Evolutionary conservation across 2,888 invertebrate genomes (phyloP).

Genomic region (Hoplodrina ambigua): DNA sequence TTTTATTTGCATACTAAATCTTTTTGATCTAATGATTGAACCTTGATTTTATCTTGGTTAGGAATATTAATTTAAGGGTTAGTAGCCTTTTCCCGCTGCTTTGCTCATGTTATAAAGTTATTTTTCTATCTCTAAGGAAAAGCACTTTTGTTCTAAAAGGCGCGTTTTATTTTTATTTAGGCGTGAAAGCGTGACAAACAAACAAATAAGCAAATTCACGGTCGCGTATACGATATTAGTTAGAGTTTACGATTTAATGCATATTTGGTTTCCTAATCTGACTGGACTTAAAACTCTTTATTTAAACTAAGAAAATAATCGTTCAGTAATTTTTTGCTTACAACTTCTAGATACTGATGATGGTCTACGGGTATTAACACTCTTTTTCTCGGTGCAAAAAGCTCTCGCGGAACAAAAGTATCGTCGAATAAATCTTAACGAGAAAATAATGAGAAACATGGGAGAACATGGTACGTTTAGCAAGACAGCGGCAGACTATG

Average conservation of each 20-base stretch:
- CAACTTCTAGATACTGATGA: neutral
- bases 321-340: conserved; percentile 4
- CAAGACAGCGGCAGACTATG: conserved; percentile 63
- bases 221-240: no score
- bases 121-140: no score
- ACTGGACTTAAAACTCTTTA: neutral
- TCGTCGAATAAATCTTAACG: conserved; percentile 77
- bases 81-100: no score
- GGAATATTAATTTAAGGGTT: no score
- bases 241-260: neutral
- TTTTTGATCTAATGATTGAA: conserved; percentile 15
- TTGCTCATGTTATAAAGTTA: no score
- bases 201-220: no score
- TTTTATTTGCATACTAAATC: conserved; percentile 32
- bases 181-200: no score
- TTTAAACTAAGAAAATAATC: neutral
- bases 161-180: no score
- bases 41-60: conserved; percentile 23
- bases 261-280: neutral
- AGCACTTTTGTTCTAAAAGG: no score
- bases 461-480: conserved; percentile 67
- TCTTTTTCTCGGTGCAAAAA: conserved; percentile 38
- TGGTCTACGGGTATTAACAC: neutral
- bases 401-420: conserved; percentile 36
- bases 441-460: conserved; percentile 77